These are phyloP conservation scores for Dysdera silvatica DNA, from an alignment of 1,140 invertebrate species.

Conservation along the genomic window DNA sequence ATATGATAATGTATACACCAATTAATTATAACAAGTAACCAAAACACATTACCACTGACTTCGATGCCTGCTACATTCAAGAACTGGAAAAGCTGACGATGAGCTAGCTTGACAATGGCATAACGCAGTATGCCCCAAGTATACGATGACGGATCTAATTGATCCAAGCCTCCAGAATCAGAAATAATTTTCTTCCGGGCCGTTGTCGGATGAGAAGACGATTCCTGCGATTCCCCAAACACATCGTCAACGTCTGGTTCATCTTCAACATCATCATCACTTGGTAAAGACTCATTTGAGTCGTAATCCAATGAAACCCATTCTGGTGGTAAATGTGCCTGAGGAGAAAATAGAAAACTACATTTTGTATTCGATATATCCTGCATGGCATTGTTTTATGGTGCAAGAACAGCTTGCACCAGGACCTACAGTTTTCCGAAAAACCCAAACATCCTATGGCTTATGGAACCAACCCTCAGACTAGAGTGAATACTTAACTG, in stretches of 20 bases:
- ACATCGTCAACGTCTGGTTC: slow-evolving; percentile 52
- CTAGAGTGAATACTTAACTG: too few species aligned
- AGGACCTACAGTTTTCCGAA: too few species aligned
- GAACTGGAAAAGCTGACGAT: slow-evolving; percentile 68
- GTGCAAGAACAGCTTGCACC: too few species aligned
- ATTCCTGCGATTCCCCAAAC: slow-evolving; percentile 15
- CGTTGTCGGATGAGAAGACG: not conserved
- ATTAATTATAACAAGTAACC: not conserved
- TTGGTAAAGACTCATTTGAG: slow-evolving; percentile 62
- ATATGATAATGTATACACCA: too few species aligned
- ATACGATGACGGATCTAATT: slow-evolving; percentile 49
- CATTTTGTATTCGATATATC: too few species aligned
- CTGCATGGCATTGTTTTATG: too few species aligned
- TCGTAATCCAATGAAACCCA: slow-evolving; percentile 75
- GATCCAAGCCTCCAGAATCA: slow-evolving; percentile 22
- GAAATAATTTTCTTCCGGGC: slow-evolving; percentile 14
- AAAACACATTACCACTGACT: slow-evolving; percentile 59
- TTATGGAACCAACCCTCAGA: too few species aligned
- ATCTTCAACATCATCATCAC: slow-evolving; percentile 51
- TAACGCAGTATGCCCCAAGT: slow-evolving; percentile 89
- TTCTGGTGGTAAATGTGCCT: slow-evolving; percentile 59
- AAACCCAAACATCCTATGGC: too few species aligned
- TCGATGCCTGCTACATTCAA: slow-evolving; percentile 80
- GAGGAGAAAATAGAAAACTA: slow-evolving; percentile 33
- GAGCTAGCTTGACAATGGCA: slow-evolving; percentile 73